Base-by-base conservation (phyloP, 2,113 vertebrate species). In the Nymphicus hollandicus region DNA sequence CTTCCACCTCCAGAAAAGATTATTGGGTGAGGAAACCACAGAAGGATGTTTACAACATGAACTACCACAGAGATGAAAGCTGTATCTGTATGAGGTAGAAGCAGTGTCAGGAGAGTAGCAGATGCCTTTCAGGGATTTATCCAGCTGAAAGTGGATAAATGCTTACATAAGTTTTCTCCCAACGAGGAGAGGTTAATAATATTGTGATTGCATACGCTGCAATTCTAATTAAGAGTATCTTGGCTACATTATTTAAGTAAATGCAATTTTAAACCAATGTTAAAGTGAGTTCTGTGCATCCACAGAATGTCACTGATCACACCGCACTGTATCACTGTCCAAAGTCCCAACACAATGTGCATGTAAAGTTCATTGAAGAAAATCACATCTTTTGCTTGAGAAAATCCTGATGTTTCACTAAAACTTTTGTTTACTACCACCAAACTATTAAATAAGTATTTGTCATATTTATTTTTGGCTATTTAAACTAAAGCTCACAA, bases 11-110 rank as follows among this genome's bases (percentile, higher is more conserved):
- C 64, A 94, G 63, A 77, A 89, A 89, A 85, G 33, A 7, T 20
- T 47, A 60, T 1, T 65, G 41, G 14, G 16, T 55, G 43, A 82
- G 39, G 55, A 89, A 96, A 81, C 5, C 49, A 65, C 35, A 81
- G 44, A 64, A 81, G 18, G 56, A 55, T 74, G 43, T 88, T 92
- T 93, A 55, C 23, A 53, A 68, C 47, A 71, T 2, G 11, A 47
- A 69, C 73, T 46, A 72, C 35, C 56, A 50, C 29, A 44, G 81
- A 85, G 86, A 85, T 86, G 71, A 94, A 92, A 94, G 79, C 49
- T 94, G 22, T 14, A 47, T 85, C 52, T 88, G 44, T 33, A 53
- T 24, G 64, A 0, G 0, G 43, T 10, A 70, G 50, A 78, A 88
- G 60, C 50, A 65, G 35, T n/a, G 65, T 56, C 73, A 69, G 65